Percentiles rank a stretch among this genome's conserved stretches.
These are phyloP conservation scores for Pagrus major DNA, from an alignment of 2,113 vertebrate species.

Conservation along the genomic window DNA sequence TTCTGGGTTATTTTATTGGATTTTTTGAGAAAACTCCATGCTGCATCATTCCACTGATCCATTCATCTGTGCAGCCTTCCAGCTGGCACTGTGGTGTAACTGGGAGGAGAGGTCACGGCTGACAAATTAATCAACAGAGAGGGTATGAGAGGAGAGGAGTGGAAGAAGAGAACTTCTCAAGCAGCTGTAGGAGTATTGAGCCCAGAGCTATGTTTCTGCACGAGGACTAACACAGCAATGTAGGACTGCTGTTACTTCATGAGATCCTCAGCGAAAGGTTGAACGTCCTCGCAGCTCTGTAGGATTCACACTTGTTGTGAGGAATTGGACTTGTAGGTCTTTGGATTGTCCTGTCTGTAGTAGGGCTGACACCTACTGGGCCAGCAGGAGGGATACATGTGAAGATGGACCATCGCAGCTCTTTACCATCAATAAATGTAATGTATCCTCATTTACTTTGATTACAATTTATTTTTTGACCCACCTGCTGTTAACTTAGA, in stretches of 20 bases:
- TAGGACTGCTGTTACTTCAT: not conserved
- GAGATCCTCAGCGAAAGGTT: not conserved
- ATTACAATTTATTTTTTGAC: not conserved
- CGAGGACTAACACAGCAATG: constrained; percentile 28
- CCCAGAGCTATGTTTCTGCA: constrained; percentile 18
- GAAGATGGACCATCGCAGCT: constrained; percentile 67
- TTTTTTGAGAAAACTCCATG: not conserved
- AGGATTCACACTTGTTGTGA: constrained; percentile 8
- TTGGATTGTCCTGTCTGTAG: constrained; percentile 12
- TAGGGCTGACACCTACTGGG: constrained; percentile 30
- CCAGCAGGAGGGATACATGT: constrained; percentile 27
- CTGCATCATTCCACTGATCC: constrained; percentile 31
- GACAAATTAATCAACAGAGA: constrained; percentile 47
- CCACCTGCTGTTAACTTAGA: not conserved
- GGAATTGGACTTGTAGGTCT: constrained; percentile 29
- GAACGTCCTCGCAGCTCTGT: not conserved
- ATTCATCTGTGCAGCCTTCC: constrained; percentile 44
- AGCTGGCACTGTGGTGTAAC: constrained; percentile 56
- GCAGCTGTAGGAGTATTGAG: constrained; percentile 23
- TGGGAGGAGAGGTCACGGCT: constrained; percentile 24
- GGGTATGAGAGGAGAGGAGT: constrained; percentile 38
- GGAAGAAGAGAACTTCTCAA: constrained; percentile 29
- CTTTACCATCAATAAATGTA: constrained; percentile 62
- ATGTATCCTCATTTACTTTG: constrained; percentile 50
- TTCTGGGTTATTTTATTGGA: constrained; percentile 2